A percentile compares a stretch with the other conserved stretches of the same genome.
Evolutionary conservation across 2,113 vertebrate genomes (phyloP).

Genomic region (Solea solea): DNA sequence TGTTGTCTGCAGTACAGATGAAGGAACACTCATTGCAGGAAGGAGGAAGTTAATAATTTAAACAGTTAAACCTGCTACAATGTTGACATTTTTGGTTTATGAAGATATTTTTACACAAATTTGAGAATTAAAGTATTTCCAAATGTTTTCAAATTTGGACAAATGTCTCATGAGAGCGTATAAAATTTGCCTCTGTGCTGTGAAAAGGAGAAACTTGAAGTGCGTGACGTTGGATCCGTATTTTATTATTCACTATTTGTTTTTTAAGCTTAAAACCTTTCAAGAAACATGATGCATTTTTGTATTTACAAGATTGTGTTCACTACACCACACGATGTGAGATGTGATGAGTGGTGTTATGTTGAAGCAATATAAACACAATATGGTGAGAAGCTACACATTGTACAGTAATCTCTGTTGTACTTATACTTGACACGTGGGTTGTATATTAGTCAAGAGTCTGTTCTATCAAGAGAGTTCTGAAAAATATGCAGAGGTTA

Average conservation of each 20-base stretch:
- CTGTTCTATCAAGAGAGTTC: conserved; percentile 18
- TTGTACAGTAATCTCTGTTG: conserved; percentile 33
- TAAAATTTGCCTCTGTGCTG: no score
- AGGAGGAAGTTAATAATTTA: neutral
- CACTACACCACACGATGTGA: neutral
- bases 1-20: neutral
- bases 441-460: conserved; percentile 18
- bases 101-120: no score
- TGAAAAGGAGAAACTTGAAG: no score
- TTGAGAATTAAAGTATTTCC: no score
- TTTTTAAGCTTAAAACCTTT: no score
- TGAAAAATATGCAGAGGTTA: conserved; percentile 20
- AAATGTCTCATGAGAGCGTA: no score
- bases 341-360: conserved; percentile 14
- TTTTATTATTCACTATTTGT: no score
- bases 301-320: neutral
- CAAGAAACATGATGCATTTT: no score
- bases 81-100: no score
- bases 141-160: no score
- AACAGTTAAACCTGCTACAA: neutral
- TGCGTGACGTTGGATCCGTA: no score
- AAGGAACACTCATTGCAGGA: no score
- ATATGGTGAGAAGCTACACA: conserved; percentile 34
- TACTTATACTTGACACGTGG: conserved; percentile 28
- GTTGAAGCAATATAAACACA: conserved; percentile 24